Base-by-base conservation (phyloP, 2,888 invertebrate genomes). In the Lamellibrachia satsuma region DNA sequence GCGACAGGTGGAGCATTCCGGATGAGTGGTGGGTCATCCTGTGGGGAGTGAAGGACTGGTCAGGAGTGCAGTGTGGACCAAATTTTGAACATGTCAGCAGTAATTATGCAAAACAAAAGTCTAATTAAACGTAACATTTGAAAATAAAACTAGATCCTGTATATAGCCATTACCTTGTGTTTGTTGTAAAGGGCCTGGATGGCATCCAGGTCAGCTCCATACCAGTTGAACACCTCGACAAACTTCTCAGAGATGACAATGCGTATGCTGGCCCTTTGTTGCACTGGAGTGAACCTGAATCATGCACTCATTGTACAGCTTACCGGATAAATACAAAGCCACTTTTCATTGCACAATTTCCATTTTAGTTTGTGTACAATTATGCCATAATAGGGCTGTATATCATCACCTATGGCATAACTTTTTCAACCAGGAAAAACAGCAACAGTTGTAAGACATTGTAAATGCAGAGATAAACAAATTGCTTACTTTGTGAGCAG, bases 1-100 rank as follows among this genome's bases (percentile, higher is more conserved):
- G 96, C 96, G n/a, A 96, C 95, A 90, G 96, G 96, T 6, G 96
- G 96, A 51, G 96, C 96, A 94, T 96, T 96, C 90, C 96, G 94
- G 8, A 96, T 94, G 92, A 95, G 93, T 91, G 95, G 95, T 52
- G 96, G 96, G 92, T 94, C 94, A 51, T 95, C 96, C 96, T 96
- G 94, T 3, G 91, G 60, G 11, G 92, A 22, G 15, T n/a, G 75
- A 75, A 15, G 75, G 22, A 75, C 15, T 75, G 75, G 2, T 75
- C 15, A 75, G 75, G 75, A 15, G 7, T 55, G 7, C 9, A 9
- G 55, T 6, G 6, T 75, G 75, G 22, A 75, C 22, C 1, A 22
- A 22, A 39, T 39, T 39, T 39, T 39, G 39, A 39, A 75, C 15
- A 75, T 75, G 75, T 75, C 75, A 7, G 51, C n/a, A 92, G 7